A percentile compares a stretch with the other conserved stretches of the same genome.
Evolutionary conservation across 2,888 invertebrate genomes (phyloP).

Genomic region (Hofmannophila pseudospretella): DNA sequence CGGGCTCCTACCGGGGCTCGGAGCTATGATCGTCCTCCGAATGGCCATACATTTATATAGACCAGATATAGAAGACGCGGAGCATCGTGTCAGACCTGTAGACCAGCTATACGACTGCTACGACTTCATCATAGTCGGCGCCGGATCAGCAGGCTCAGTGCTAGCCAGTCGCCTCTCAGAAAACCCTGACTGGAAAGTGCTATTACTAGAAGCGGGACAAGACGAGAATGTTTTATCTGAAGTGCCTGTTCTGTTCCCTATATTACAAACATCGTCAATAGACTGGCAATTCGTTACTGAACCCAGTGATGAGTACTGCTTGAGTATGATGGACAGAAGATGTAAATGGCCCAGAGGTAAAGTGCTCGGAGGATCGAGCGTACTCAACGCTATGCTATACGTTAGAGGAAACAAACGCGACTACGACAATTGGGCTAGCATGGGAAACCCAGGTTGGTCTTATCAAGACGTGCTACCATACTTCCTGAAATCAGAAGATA

Average conservation of each 20-base stretch:
- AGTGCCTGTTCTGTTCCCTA: slow-evolving; percentile 83
- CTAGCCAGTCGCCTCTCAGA: slow-evolving; percentile 88
- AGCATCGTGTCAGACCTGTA: slow-evolving; percentile 76
- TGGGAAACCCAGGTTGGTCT: slow-evolving; percentile 89
- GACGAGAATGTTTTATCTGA: slow-evolving; percentile 86
- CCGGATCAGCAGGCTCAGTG: slow-evolving; percentile 89
- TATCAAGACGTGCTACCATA: slow-evolving; percentile 85
- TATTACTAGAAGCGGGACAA: slow-evolving; percentile 88
- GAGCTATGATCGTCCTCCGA: slow-evolving; percentile 80
- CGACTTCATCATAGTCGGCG: slow-evolving; percentile 89
- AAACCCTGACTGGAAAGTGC: slow-evolving; percentile 82
- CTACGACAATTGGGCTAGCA: slow-evolving; percentile 89
- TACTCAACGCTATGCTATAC: slow-evolving; percentile 94
- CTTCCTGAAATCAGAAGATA: slow-evolving; percentile 89
- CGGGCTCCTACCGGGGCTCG: slow-evolving; percentile 81
- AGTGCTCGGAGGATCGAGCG: slow-evolving; percentile 88
- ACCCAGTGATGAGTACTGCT: slow-evolving; percentile 82
- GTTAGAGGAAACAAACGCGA: slow-evolving; percentile 89
- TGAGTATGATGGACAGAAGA: slow-evolving; percentile 79
- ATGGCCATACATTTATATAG: slow-evolving; percentile 80
- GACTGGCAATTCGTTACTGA: slow-evolving; percentile 92
- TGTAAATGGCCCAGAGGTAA: slow-evolving; percentile 90
- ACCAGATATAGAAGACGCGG: slow-evolving; percentile 84
- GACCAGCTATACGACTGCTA: slow-evolving; percentile 79
- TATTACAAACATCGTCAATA: slow-evolving; percentile 83